These are phyloP conservation scores for Leptodactylus fallax DNA, from an alignment of 2,797 vertebrate genomes.

Conservation along the genomic window DNA sequence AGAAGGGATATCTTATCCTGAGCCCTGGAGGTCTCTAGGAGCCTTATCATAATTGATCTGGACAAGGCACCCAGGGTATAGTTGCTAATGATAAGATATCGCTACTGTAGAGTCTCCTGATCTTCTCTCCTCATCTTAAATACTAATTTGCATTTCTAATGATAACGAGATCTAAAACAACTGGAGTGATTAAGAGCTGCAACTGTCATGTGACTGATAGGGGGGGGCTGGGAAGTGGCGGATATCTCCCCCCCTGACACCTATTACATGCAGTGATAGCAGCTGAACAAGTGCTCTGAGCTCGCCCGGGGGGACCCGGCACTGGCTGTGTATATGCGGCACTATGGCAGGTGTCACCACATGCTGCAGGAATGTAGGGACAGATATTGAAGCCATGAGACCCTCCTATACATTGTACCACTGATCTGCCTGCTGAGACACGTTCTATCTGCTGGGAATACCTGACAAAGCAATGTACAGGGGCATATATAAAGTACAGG, in stretches of 20 bases:
- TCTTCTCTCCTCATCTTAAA: not conserved
- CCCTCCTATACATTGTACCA: too few species aligned
- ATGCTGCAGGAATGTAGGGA: too few species aligned
- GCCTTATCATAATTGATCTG: not conserved
- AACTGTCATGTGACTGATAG: not conserved
- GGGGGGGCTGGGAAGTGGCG: not conserved
- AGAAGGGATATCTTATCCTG: not conserved
- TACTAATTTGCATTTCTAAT: constrained; percentile 28
- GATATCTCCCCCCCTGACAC: not conserved
- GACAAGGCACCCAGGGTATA: not conserved
- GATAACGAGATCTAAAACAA: not conserved
- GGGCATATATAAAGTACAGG: too few species aligned
- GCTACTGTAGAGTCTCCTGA: not conserved
- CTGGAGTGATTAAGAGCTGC: constrained; percentile 12
- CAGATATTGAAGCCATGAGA: too few species aligned
- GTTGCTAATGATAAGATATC: not conserved
- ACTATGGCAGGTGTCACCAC: too few species aligned
- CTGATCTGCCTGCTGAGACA: too few species aligned
- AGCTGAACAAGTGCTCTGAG: not conserved
- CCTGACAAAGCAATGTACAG: too few species aligned
- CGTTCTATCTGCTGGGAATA: too few species aligned
- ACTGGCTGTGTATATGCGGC: too few species aligned
- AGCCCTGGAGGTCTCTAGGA: not conserved
- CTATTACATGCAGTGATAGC: not conserved
- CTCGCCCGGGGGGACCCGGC: too few species aligned